Evolutionary conservation across 2,888 invertebrate species (phyloP), one percentile per base, ranked within the genome.

Genomic region (Cremastinae sp.): DNA sequence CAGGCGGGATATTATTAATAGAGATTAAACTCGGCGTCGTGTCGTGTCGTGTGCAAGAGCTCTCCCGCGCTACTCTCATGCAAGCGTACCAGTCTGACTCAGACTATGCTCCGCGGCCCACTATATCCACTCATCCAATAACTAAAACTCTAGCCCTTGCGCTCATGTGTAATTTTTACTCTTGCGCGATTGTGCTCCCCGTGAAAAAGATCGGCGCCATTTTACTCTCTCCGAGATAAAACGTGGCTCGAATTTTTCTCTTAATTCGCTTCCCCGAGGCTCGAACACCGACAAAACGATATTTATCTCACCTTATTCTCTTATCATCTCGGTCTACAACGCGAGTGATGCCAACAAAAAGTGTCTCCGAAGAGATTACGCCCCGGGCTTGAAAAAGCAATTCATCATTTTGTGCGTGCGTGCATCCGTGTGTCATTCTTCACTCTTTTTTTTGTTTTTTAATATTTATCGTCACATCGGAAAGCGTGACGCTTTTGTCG

Each of bases 11-110:
- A 87, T 88, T 89, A 89, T 89, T 89, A 89, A 89, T 89, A 89
- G 89, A 89, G 88, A 89, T 89, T 86, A 88, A 88, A 88, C 84
- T 85, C 82, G 80, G 88, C 87, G 88, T 88, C 88, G 88, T 88
- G 88, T 88, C 81, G 88, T 83, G 87, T 85, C 89, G 89, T 89
- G 89, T 87, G 89, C 89, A 89, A 84, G 83, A 81, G 82, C 81
- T 85, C 87, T 88, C 87, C 87, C 87, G 87, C 87, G 84, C 85
- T 82, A 85, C 76, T 79, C 81, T 79, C 76, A 81, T 83, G 72
- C 76, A 77, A 80, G 72, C 72, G 65, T 81, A 81, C 79, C 83
- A 86, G 85, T 85, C 84, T 85, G 84, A 86, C 76, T 86, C 84
- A 85, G 84, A 78, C 78, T 65, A 75, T 76, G 75, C 76, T 75